Evolutionary conservation across 2,888 invertebrate species (phyloP), one percentile per base, ranked within the genome.

Genomic region (Drosophila yooni): DNA sequence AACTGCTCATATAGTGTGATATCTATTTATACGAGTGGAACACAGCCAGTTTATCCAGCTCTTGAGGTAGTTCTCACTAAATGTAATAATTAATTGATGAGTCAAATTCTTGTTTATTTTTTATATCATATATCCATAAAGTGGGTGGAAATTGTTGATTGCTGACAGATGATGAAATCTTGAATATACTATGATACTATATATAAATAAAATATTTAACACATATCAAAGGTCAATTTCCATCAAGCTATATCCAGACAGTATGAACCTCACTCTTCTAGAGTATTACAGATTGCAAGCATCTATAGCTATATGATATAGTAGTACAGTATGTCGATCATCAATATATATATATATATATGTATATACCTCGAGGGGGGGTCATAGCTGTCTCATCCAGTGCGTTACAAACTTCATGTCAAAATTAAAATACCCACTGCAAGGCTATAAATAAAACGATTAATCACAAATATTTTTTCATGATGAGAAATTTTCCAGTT

Each of bases 41-140:
- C 57, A 34, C 57, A 34, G 57, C 61, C 43, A 46, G 78, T 65
- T 73, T 73, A 77, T 65, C 77, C 60, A 62, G 73, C 73, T 70
- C 57, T 64, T 50, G 10, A 54, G 27, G 33, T 21, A 8, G 46
- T 64, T 15, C 65, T 29, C 66, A 48, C 8, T 5, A 18, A 25
- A 6, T 48, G 56, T 31, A 33, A 56, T 54, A 18, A 29, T 13
- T 43, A 31, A 54, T 38, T 34, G 48, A 71, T 50, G 58, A 53
- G 43, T 43, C 57, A 72, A 68, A 60, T 73, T 10, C 4, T 13
- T 38, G 43, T 21, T 15, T 46, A 25, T 46, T 46, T 15, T 21
- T 8, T 25, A 46, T 46, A 46, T 46, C 7, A 13, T 46, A 46
- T 15, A 46, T 43, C 3, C 43, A 43, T 21, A 21, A 21, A 46